Evolutionary conservation across 2,797 vertebrate genomes (phyloP), one percentile per base, ranked within the genome.

Genomic region (Phyllotis vaccarum): DNA sequence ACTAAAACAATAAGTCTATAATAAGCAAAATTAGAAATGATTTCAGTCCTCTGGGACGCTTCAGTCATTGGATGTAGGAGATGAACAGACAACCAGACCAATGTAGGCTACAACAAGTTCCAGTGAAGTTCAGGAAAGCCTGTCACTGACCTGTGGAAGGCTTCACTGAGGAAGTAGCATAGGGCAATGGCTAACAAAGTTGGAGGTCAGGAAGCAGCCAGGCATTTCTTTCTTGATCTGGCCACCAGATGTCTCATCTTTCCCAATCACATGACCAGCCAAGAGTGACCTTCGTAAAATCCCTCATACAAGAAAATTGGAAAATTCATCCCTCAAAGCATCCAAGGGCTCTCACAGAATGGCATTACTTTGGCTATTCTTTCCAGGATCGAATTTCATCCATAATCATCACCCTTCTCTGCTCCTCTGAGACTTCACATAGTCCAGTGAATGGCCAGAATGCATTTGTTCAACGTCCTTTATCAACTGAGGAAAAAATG

Each of bases 331-430:
- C 78, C 60, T 6, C 58, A 54, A 43, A 62, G 66, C 16, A 80
- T 29, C 86, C 21, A 43, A 66, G 89, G 78, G 52, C n/a, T 62
- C 68, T 64, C n/a, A 5, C 6, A 90, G 76, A 93, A 79, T 11
- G 90, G 60, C 34, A 81, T 56, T n/a, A 62, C 60, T 58, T 52
- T 24, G 22, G 8, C 27, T 66, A 66, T 58, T 86, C 72, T 74
- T 81, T 54, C 43, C 5, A 80, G 75, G 87, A 56, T 78, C 0
- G 10, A 91, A 96, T 90, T 90, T 56, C 60, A 96, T 90, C 89
- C 56, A 86, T 43, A 92, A 76, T 64, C 78, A 83, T 82, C 93
- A 80, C 54, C 85, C 3, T 13, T 86, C 19, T 40, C 80, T 43
- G 46, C 6, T 21, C 72, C 76, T 85, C 24, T 74, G 91, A 72